Percentiles rank a stretch among this genome's conserved stretches.
phyloP scores from a whole-genome alignment of 2,113 vertebrate species.

The Nettapus auritus region DNA sequence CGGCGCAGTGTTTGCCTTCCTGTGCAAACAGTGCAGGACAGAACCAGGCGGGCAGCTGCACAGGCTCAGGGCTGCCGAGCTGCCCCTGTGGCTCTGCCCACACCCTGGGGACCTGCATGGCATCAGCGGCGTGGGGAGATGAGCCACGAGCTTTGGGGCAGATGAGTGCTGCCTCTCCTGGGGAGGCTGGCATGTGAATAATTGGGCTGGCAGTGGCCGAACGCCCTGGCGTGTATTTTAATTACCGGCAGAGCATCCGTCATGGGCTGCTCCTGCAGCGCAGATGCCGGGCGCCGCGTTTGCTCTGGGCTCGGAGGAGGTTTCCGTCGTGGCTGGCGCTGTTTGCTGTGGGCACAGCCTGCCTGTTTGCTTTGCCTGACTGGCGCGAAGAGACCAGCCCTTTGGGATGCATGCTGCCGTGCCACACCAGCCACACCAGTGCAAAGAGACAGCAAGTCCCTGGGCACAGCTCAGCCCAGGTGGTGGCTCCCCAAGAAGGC shows the following conservation, averaged over 20 bases:
- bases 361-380: neutral
- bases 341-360: neutral
- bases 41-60: neutral
- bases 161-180: neutral
- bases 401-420: neutral
- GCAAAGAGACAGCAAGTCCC: neutral
- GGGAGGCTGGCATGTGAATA: neutral
- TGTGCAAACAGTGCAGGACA: constrained; percentile 18
- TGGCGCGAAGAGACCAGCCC: neutral
- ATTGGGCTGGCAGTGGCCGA: neutral
- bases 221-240: neutral
- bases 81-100: too few relatives aligned
- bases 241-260: neutral
- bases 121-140: neutral
- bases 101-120: neutral
- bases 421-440: neutral
- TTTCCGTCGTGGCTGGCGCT: accelerated
- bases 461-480: neutral
- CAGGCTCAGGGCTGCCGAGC: neutral
- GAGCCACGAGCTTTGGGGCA: neutral
- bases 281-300: neutral
- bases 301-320: neutral
- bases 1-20: constrained; percentile 32
- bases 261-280: neutral
- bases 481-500: neutral